These are phyloP conservation scores for Enteromius anoplus DNA, from an alignment of 2,797 vertebrate species.

Conservation along the genomic window DNA sequence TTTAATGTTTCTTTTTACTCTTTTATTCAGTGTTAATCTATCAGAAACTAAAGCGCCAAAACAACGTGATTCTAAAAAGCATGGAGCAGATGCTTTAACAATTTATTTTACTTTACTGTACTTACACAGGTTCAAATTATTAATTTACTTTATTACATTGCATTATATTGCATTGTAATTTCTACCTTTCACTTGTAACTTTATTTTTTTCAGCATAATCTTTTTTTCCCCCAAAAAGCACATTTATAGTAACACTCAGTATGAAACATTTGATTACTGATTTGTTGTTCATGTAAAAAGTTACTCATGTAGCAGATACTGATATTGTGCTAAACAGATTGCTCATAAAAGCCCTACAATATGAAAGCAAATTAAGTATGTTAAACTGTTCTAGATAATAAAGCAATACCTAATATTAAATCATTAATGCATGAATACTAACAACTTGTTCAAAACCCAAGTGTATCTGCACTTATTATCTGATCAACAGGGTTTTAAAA, in stretches of 20 bases:
- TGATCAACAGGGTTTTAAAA: constrained; percentile 45
- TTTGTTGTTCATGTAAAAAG: background rate
- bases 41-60: constrained; percentile 67
- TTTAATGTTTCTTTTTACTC: constrained; percentile 62
- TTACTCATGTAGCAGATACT: background rate
- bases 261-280: background rate
- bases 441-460: background rate
- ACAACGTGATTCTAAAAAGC: constrained; percentile 67
- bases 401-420: background rate
- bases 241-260: no score
- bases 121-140: background rate
- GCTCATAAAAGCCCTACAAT: background rate
- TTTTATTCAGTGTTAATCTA: constrained; percentile 68
- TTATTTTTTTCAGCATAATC: background rate
- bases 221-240: background rate
- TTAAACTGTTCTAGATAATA: background rate
- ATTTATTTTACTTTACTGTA: constrained; percentile 14
- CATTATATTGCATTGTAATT: background rate
- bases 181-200: background rate
- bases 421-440: background rate
- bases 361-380: background rate
- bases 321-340: background rate
- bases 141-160: background rate
- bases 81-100: constrained; percentile 45
- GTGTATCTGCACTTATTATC: constrained; percentile 34